Evolutionary conservation across 2,888 invertebrate genomes (phyloP), one percentile per base, ranked within the genome.

Genomic region (Linnaemya vulpina): DNA sequence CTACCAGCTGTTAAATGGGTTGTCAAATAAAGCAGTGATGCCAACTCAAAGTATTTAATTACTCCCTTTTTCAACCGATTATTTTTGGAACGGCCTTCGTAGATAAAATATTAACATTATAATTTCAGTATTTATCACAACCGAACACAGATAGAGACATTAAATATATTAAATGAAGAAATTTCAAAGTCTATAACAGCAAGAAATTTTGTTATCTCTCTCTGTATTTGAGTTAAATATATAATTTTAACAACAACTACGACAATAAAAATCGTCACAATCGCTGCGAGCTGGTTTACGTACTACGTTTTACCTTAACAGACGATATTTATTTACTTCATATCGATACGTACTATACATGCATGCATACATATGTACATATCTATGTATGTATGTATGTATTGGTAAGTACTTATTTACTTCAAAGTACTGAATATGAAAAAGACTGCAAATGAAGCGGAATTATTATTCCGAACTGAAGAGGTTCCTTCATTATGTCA

Each of bases 101-200:
- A 46, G 13, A 15, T 43, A 46, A n/a, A 43, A 40, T 63, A 78
- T 71, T 71, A 78, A 71, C 40, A 78, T 78, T 78, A 70, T 79
- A 79, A 78, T 79, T 75, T 83, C 46, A 74, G 74, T 83, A 79
- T 79, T 83, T 79, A 75, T 83, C 78, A 75, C 73, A 79, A 83
- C 60, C 40, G 25, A 75, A 78, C 74, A 74, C 78, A 83, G 70
- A 83, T 83, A 74, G 83, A 74, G 78, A 83, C 74, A 74, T 83
- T 83, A 74, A 74, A 78, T 83, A 78, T 83, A 83, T 78, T 79
- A 83, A 83, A 70, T 60, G 68, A 74, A 68, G 46, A 73, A 83
- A 73, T 53, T 60, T 67, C 67, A 68, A 65, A 46, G 43, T 46
- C 65, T 58, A 71, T 71, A 62, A 63, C 40, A 67, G 46, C 55